These are phyloP conservation scores for Myanophis thanlyinensis DNA, from an alignment of 2,113 vertebrate genomes.

Conservation along the genomic window DNA sequence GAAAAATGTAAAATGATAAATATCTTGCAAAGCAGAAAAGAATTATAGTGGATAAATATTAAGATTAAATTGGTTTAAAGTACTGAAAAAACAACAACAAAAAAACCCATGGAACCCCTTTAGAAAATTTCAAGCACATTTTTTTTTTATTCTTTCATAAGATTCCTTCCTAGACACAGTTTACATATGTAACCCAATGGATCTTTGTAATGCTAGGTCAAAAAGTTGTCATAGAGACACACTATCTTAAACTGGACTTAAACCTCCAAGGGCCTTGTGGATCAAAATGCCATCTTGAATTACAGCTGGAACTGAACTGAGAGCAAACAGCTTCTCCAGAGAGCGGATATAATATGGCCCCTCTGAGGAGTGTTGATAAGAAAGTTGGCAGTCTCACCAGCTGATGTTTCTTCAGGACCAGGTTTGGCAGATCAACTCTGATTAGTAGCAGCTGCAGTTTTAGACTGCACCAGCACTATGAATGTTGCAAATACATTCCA, in stretches of 20 bases:
- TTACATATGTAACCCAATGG: slow-evolving; percentile 48
- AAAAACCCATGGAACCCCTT: not conserved
- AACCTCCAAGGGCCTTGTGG: slow-evolving; percentile 35
- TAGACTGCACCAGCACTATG: slow-evolving; percentile 19
- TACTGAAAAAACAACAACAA: not conserved
- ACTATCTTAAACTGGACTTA: slow-evolving; percentile 36
- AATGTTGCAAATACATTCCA: slow-evolving; percentile 58
- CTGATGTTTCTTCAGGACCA: slow-evolving; percentile 44
- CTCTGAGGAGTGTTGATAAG: not conserved
- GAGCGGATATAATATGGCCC: fast-evolving
- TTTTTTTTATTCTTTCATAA: not conserved
- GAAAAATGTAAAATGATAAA: not conserved
- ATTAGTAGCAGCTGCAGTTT: slow-evolving; percentile 67
- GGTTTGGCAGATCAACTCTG: slow-evolving; percentile 35
- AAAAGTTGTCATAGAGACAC: slow-evolving; percentile 35
- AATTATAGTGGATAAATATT: not conserved
- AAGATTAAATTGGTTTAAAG: not conserved
- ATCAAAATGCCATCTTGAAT: slow-evolving; percentile 53
- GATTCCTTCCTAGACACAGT: slow-evolving; percentile 28
- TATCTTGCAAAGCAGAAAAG: not conserved
- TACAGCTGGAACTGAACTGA: slow-evolving; percentile 46
- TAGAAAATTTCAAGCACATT: not conserved
- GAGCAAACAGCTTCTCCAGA: fast-evolving
- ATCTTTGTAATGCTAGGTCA: slow-evolving; percentile 54
- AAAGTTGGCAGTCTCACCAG: not conserved